Base-by-base conservation (phyloP, 1,140 invertebrate genomes). In the Cydia strobilella region DNA sequence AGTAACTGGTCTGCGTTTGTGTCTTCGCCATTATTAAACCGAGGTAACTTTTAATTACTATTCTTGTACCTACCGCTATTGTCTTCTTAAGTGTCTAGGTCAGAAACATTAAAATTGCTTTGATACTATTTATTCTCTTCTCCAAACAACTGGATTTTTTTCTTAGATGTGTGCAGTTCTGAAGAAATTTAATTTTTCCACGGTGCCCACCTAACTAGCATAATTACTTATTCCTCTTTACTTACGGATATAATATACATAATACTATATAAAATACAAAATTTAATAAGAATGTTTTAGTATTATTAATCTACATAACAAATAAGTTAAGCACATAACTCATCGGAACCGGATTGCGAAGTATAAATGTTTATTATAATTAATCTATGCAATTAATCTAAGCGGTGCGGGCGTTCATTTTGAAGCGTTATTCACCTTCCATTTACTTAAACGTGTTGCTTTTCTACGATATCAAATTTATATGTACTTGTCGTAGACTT, bases 381-480 rank as follows among this genome's bases (percentile, higher is more conserved):
- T 39, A 69, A 69, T 69, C 65, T 69, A 7, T 35, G 65, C 31
- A n/a, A 69, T 69, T 69, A 69, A 69, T 69, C 65, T 69, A 69
- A 69, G 31, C 65, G 65, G 15, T 35, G 65, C 23, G 35, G 15
- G 15, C 10, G 65, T 39, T 72, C 12, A 72, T 72, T 51, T 23
- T 13, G 5, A 25, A 45, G 7, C 4, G 45, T 5, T 5, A 27
- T 51, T 48, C 13, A 45, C 71, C 45, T 72, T 6, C 39, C 42
- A 18, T 48, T 48, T 25, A 7, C 5, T 35, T 45, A 20, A 15
- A 48, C n/a, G 2, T 51, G 2, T 31, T 39, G 25, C 12, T 59
- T 59, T 59, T 59, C 48, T 51, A 51, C 15, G 3, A n/a, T 54
- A 18, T 18, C n/a, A 2, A 54, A 18, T 54, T 18, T 54, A 18